Base-by-base conservation (phyloP, 2,888 invertebrate genomes). In the Acanthosepion esculentum region DNA sequence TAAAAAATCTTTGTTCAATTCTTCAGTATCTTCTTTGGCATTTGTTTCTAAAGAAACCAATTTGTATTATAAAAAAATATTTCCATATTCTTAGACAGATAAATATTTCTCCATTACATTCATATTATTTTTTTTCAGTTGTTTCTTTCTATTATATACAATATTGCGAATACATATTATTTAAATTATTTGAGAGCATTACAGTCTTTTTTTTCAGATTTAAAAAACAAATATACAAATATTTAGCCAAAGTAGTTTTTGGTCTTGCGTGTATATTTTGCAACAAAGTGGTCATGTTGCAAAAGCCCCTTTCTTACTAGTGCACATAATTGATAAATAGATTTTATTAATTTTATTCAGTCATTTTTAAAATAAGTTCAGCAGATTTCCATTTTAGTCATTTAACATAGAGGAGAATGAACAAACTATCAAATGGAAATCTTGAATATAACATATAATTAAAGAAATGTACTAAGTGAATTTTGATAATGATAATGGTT, bases 181-280 rank as follows among this genome's bases (percentile, higher is more conserved):
- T 78, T 78, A 78, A 78, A 78, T 78, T 78, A 78, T 78, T 78
- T 78, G n/a, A 78, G 78, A 78, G 78, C 15, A 78, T 78, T 78
- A 78, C 78, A n/a, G 1, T 78, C n/a, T 33, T 78, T 78, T 33
- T 78, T 78, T 78, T n/a, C 5, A 33, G 78, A 15, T 78, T n/a
- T 12, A 15, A 78, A 78, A 78, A 78, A 78, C 23, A 78, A 78
- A 78, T 78, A 33, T 78, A 4, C 15, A 78, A 78, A 33, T 33
- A 78, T 78, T n/a, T 78, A 18, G 33, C n/a, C 20, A 78, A 78
- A 33, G n/a, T 78, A 78, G 10, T 78, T 78, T 78, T 78, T 78
- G n/a, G 15, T 78, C 10, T 78, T n/a, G 20, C 2, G 33, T n/a
- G n/a, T 78, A 78, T 5, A n/a, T 78, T 78, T 78, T 78, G 12